These are phyloP conservation scores for Armadillidium nasatum DNA, from an alignment of 1,140 invertebrate species.

Conservation along the genomic window DNA sequence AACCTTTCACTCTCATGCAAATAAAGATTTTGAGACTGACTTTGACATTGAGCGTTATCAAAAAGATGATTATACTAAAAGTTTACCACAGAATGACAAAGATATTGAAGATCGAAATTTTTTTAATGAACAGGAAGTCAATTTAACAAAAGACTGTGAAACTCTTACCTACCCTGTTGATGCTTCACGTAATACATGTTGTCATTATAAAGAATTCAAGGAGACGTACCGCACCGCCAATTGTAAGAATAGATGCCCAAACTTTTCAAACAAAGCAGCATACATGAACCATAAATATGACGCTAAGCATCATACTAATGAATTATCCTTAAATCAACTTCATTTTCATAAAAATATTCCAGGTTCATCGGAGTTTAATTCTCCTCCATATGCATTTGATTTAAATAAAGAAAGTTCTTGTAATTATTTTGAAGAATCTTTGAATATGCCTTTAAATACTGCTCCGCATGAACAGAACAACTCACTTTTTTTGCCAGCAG, in stretches of 20 bases:
- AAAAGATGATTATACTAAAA: too few relatives aligned
- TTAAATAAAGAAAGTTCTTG: background rate
- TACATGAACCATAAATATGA: constrained; percentile 7
- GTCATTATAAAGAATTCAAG: background rate
- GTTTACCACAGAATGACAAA: too few relatives aligned
- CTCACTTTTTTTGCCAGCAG: background rate
- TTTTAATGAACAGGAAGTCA: too few relatives aligned
- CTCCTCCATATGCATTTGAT: background rate
- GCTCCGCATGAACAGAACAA: background rate
- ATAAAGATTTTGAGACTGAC: too few relatives aligned
- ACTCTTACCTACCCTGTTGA: too few relatives aligned
- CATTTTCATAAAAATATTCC: background rate
- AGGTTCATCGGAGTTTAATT: background rate
- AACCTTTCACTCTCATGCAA: too few relatives aligned
- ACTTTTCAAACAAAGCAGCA: background rate
- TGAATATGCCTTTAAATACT: too few relatives aligned
- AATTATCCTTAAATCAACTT: background rate
- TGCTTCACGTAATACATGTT: background rate
- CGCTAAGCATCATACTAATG: background rate
- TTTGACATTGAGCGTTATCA: too few relatives aligned
- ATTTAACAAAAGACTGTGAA: too few relatives aligned
- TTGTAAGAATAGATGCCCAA: background rate
- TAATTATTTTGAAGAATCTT: background rate
- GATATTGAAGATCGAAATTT: too few relatives aligned
- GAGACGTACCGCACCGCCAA: background rate